Conservation (phyloP, 1,140 invertebrate genomes). For the Argopecten irradians region DNA sequence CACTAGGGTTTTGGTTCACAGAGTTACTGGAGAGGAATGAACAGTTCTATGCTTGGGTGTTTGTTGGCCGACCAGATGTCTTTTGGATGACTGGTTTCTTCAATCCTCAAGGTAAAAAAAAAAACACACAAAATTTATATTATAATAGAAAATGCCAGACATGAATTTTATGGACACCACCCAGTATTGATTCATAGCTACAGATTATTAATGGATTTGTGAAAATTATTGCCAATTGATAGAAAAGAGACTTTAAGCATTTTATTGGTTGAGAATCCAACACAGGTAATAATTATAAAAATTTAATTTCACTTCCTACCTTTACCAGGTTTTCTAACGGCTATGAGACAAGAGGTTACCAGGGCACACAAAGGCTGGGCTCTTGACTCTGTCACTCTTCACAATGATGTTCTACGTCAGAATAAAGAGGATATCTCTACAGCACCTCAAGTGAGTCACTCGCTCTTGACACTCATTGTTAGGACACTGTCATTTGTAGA, state of each 20-base stretch:
- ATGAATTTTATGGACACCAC: too few species aligned
- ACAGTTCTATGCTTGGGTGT: slow-evolving; percentile 91
- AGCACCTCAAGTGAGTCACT: slow-evolving; percentile 73
- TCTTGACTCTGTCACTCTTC: slow-evolving; percentile 74
- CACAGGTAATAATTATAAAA: neutral
- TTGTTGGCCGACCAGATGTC: slow-evolving; percentile 85
- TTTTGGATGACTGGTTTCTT: slow-evolving; percentile 99
- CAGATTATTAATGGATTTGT: neutral
- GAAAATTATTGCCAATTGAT: neutral
- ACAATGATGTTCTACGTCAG: slow-evolving; percentile 74
- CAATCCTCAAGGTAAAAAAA: slow-evolving; percentile 87
- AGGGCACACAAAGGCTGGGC: slow-evolving; percentile 77
- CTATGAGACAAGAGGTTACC: slow-evolving; percentile 77
- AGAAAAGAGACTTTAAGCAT: neutral
- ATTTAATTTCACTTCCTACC: neutral
- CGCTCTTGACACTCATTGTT: too few species aligned
- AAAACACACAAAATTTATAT: too few species aligned
- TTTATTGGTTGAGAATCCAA: neutral
- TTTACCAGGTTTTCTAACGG: slow-evolving; percentile 75
- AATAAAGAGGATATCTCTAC: slow-evolving; percentile 74
- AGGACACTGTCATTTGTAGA: too few species aligned
- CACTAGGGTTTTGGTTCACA: slow-evolving; percentile 98
- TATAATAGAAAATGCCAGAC: too few species aligned
- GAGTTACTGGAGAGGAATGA: slow-evolving; percentile 88
- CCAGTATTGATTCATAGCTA: neutral